phyloP scores from a whole-genome alignment of 2,113 vertebrate genomes.

The Spermophilus dauricus region DNA sequence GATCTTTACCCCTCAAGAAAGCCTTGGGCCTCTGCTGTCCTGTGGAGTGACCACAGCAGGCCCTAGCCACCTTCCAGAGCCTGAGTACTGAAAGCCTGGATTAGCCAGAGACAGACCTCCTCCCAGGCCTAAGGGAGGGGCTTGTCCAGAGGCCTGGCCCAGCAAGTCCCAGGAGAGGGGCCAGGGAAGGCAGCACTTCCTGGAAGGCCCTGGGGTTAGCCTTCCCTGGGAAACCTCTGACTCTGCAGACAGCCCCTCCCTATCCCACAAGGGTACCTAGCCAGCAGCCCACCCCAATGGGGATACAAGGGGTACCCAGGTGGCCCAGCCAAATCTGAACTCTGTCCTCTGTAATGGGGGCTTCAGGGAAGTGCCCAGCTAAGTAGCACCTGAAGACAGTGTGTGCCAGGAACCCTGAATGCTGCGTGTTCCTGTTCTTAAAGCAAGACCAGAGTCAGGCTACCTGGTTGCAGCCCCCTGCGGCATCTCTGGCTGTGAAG shows the following conservation, averaged over 20 bases:
- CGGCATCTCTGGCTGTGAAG: not conserved
- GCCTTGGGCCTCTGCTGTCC: not conserved
- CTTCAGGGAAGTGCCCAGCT: not conserved
- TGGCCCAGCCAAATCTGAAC: not conserved
- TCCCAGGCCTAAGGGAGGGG: not conserved
- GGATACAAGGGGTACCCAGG: not conserved
- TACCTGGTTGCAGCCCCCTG: not conserved
- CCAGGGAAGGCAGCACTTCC: not conserved
- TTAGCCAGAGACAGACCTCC: not conserved
- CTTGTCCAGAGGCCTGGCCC: not conserved
- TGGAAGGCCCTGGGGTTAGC: not conserved
- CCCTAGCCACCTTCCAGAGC: not conserved
- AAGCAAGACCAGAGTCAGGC: not conserved
- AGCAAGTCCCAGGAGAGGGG: conserved; percentile 27
- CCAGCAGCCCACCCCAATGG: not conserved
- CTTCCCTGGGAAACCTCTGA: conserved; percentile 29
- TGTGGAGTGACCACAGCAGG: not conserved
- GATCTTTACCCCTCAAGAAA: not conserved
- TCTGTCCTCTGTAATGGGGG: not conserved
- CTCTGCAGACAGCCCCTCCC: not conserved
- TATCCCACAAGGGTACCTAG: not conserved
- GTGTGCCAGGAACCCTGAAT: not conserved
- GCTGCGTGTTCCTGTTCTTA: not conserved
- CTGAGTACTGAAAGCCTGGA: not conserved
- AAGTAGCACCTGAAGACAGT: not conserved